Evolutionary conservation across 2,113 vertebrate species (phyloP).

Genomic region (Pandion haliaetus): DNA sequence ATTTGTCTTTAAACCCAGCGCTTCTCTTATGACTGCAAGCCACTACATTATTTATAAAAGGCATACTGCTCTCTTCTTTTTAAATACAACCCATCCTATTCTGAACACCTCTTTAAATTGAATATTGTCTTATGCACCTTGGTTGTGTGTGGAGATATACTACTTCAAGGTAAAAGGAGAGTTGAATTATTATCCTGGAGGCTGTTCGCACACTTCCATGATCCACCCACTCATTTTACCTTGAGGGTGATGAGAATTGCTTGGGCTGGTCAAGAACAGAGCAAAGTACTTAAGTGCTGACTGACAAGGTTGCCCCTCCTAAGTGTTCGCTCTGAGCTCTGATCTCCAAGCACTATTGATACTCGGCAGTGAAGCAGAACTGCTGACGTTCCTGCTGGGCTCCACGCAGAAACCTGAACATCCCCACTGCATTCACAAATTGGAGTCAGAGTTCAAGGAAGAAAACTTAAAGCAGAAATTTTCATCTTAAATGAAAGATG

Average conservation of each 20-base stretch:
- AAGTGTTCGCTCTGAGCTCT: conserved; percentile 38
- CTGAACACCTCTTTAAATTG: conserved; percentile 33
- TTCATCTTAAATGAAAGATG: not conserved
- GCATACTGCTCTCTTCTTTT: conserved; percentile 1
- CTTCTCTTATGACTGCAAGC: not conserved
- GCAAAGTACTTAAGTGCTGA: conserved; percentile 52
- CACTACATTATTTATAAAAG: conserved; percentile 52
- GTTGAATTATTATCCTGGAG: conserved; percentile 48
- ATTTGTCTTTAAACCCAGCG: conserved; percentile 6
- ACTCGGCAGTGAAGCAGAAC: conserved; percentile 50
- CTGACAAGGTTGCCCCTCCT: conserved; percentile 59
- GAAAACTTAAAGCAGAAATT: conserved; percentile 21
- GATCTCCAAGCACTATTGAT: conserved; percentile 37
- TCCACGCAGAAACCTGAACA: not conserved
- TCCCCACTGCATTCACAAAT: not conserved
- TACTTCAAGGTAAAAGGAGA: conserved; percentile 57
- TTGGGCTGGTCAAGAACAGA: conserved; percentile 57
- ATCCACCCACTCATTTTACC: conserved; percentile 55
- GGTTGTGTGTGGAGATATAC: conserved; percentile 51
- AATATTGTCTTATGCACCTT: conserved; percentile 19
- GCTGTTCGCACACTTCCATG: conserved; percentile 42
- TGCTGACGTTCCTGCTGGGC: conserved; percentile 17
- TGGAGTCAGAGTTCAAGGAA: conserved; percentile 37
- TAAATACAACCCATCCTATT: conserved; percentile 17
- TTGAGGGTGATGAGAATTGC: conserved; percentile 30